A percentile compares a stretch with the other conserved stretches of the same genome.
Conservation (phyloP, 2,113 vertebrate species). For the Pongo abelii region DNA sequence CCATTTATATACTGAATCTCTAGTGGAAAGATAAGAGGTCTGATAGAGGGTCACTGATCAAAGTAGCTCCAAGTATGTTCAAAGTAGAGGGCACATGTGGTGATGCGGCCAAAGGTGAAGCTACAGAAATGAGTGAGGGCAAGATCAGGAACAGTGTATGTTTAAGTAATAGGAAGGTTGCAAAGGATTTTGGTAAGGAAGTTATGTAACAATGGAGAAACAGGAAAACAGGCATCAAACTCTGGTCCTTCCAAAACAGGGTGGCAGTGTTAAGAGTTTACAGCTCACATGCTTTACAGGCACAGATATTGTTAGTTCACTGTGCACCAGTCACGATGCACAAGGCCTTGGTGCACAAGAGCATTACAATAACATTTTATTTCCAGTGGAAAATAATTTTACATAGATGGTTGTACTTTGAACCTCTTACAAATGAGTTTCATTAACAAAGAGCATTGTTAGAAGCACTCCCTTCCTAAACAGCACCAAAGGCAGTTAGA, state of each 20-base stretch:
- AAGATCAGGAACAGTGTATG: neutral
- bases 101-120: neutral
- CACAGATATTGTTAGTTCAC: neutral
- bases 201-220: neutral
- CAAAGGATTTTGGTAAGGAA: neutral
- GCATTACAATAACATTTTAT: neutral
- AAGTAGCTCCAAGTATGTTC: neutral
- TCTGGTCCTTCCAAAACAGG: neutral
- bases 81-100: neutral
- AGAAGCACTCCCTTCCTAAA: neutral
- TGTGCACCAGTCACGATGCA: neutral
- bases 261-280: neutral
- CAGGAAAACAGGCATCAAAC: neutral
- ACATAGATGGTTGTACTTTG: neutral
- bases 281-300: neutral
- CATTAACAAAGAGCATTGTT: neutral
- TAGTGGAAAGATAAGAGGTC: neutral
- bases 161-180: neutral
- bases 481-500: neutral
- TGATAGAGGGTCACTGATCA: neutral
- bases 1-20: neutral
- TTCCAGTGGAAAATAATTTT: neutral
- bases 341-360: neutral
- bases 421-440: neutral
- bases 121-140: neutral